Percentiles rank a stretch among this genome's conserved stretches.
phyloP scores from a whole-genome alignment of 2,113 vertebrate genomes.

The Theristicus caerulescens region DNA sequence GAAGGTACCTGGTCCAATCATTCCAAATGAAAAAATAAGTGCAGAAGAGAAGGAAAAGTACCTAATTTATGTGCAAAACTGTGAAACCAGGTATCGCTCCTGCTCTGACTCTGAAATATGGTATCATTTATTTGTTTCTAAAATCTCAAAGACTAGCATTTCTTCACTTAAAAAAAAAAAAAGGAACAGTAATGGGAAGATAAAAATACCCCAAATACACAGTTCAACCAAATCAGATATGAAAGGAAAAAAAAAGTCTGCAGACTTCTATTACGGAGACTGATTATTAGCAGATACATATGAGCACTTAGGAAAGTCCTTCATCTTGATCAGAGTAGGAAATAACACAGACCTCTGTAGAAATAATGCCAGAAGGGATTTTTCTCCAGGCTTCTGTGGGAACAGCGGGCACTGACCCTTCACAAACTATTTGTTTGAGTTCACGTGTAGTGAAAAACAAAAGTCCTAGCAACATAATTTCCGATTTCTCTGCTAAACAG shows the following conservation, averaged over 20 bases:
- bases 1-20: neutral
- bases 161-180: neutral
- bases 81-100: accelerated
- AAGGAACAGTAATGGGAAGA: neutral
- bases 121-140: neutral
- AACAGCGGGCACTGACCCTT: neutral
- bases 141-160: neutral
- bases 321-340: neutral
- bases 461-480: neutral
- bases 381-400: neutral
- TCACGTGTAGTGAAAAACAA: neutral
- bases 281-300: neutral
- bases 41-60: neutral
- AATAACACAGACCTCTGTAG: neutral
- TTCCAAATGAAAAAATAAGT: neutral
- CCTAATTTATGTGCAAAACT: neutral
- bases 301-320: neutral
- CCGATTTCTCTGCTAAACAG: neutral
- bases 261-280: neutral
- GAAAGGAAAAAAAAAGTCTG: neutral
- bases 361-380: neutral
- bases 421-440: neutral
- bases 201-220: neutral
- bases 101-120: neutral
- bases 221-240: neutral